Base-by-base conservation (phyloP, 64 coral and sea anemone species). In the Trachythela sp. region DNA sequence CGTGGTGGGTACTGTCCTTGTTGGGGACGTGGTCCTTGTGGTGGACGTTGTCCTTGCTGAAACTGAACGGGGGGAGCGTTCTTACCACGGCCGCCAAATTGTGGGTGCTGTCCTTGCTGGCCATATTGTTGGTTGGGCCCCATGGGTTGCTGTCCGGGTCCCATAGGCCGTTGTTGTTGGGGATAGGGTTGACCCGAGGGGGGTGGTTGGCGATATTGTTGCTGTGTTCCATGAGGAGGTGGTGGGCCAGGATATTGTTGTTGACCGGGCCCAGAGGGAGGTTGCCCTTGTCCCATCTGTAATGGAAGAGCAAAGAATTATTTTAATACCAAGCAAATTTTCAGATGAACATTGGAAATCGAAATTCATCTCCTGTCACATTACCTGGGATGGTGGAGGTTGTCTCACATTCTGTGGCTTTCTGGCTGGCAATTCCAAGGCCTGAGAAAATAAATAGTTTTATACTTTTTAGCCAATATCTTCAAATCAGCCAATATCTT, bases 401-500 rank as follows among this genome's bases (percentile, higher is more conserved):
- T 80, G 85, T 20, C 85, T 67, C n/a, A 51, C 36, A 38, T 94
- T 88, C 2, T 88, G 88, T 9, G 92, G 92, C 36, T 88, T 88
- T 87, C 92, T 87, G 0, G 87, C 86, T 80, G 92, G 92, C 39
- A 90, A 67, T 50, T 93, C 92, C 17, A 93, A 60, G 22, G 92
- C 92, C 92, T 93, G 4, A 41, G 48, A 90, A 54, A 29, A 39
- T 52, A 85, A n/a, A n/a, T n/a, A n/a, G n/a, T n/a, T n/a, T n/a
- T n/a, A n/a, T n/a, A n/a, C n/a, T n/a, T n/a, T n/a, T n/a, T n/a
- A 26, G 36, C 33, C 6, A 59, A 88, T 14, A 51, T 4, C n/a
- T n/a, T n/a, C n/a, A n/a, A n/a, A n/a, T n/a, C n/a, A n/a, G n/a
- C n/a, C n/a, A n/a, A n/a, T n/a, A n/a, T n/a, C 20, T 64, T 64